Percentiles rank a stretch among this genome's conserved stretches.
phyloP scores from a whole-genome alignment of 2,113 vertebrate genomes.

The Xyrauchen texanus region DNA sequence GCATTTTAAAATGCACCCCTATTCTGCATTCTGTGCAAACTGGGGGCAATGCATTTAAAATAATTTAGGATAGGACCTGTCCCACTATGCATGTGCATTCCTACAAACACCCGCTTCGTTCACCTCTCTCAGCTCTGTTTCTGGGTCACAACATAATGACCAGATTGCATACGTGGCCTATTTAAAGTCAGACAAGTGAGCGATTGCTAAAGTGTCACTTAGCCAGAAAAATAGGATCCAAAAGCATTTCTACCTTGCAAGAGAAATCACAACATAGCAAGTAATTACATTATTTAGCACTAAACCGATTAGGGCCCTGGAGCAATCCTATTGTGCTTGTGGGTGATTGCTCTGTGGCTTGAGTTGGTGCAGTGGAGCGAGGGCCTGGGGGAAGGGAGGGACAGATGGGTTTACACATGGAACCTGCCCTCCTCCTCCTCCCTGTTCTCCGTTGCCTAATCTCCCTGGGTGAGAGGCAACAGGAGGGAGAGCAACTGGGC shows the following conservation, averaged over 20 bases:
- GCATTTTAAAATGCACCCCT: too few relatives aligned
- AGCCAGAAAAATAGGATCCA: background rate
- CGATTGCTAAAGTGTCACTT: slow-evolving; percentile 1
- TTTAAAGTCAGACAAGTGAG: slow-evolving; percentile 23
- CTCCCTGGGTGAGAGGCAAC: slow-evolving; percentile 62
- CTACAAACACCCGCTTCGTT: slow-evolving; percentile 9
- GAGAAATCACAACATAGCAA: slow-evolving; percentile 18
- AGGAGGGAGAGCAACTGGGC: slow-evolving; percentile 58
- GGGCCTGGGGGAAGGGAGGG: slow-evolving; percentile 59
- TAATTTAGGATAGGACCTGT: background rate
- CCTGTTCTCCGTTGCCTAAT: slow-evolving; percentile 61
- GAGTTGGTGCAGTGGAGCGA: slow-evolving; percentile 40
- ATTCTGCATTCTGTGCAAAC: background rate
- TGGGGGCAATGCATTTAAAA: background rate
- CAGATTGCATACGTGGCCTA: slow-evolving; percentile 62
- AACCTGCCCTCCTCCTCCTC: slow-evolving; percentile 51
- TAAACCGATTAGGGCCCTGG: slow-evolving; percentile 55
- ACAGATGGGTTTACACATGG: slow-evolving; percentile 69
- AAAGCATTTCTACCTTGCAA: slow-evolving; percentile 19
- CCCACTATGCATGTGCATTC: background rate
- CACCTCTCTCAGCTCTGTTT: slow-evolving; percentile 39
- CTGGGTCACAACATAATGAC: slow-evolving; percentile 57
- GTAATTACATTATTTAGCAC: slow-evolving; percentile 62
- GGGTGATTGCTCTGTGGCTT: slow-evolving; percentile 18
- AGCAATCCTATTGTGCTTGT: slow-evolving; percentile 26